Conservation (phyloP, 2,888 invertebrate genomes). For the Meganola albula region DNA sequence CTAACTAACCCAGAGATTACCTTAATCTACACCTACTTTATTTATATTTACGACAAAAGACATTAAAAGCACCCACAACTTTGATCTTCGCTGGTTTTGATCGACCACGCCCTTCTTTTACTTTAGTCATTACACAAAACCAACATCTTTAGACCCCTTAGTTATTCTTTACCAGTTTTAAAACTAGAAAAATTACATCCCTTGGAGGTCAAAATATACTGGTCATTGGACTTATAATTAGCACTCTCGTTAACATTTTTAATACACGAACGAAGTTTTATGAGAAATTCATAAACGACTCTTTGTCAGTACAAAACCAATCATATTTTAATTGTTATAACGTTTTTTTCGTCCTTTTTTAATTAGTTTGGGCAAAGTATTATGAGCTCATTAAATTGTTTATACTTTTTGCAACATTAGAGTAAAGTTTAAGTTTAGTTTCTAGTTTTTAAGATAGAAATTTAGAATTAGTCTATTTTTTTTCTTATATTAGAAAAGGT, state of each 20-base stretch:
- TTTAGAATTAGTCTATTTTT: too few species aligned
- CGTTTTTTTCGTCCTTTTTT: conserved; percentile 19
- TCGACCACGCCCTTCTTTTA: conserved; percentile 54
- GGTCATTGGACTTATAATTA: conserved; percentile 50
- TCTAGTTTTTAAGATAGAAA: too few species aligned
- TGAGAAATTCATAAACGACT: conserved; percentile 53
- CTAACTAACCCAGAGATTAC: too few species aligned
- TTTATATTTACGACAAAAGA: conserved; percentile 38
- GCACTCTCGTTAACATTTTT: conserved; percentile 62
- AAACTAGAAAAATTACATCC: too few species aligned
- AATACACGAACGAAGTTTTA: conserved; percentile 65
- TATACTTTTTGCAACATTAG: too few species aligned
- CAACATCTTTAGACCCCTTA: conserved; percentile 10
- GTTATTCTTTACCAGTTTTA: too few species aligned
- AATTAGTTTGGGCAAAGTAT: conserved; percentile 9
- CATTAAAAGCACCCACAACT: conserved; percentile 39
- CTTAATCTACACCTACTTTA: too few species aligned
- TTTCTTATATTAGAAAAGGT: too few species aligned
- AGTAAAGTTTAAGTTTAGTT: neutral
- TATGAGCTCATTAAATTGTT: conserved; percentile 7
- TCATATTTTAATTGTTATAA: conserved; percentile 40
- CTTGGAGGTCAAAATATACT: conserved; percentile 8
- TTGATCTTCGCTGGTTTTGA: conserved; percentile 56
- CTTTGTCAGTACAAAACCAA: conserved; percentile 55
- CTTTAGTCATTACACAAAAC: conserved; percentile 45